Base-by-base conservation (phyloP, 2,113 vertebrate genomes). In the Anas platyrhynchos region DNA sequence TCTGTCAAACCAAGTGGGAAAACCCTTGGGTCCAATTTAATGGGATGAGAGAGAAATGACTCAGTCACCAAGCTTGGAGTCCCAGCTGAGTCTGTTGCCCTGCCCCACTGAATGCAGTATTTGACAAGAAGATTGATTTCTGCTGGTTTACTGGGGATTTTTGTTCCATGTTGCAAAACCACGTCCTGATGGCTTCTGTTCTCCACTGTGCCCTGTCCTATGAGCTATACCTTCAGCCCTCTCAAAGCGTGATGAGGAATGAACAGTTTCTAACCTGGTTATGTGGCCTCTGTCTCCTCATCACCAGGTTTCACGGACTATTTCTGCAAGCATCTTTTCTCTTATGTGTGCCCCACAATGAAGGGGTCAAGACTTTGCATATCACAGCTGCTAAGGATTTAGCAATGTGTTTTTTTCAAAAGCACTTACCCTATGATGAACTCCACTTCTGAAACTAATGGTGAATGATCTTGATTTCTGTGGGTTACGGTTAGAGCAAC, bases 401-500 rank as follows among this genome's bases (percentile, higher is more conserved):
- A 38, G 1, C 15, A 61, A 59, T 8, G 68, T 21, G 38, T 41
- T 88, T 73, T 73, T 95, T 92, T 76, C 71, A 46, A 65, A 52
- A 75, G 54, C 27, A 22, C 11, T 81, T 44, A 8, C 43, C 54
- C 62, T 68, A 2, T 91, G 62, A 36, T 31, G 71, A 90, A 43
- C 48, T 68, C 56, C 21, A 31, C 46, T 85, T 79, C 58, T 61
- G 73, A 88, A 68, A 27, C 68, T 15, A 43, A 11, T 61, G 67
- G 63, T 73, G 59, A 90, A 65, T 7, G 3, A 59, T 61, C 54
- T 38, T 1, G 0, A 12, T 77, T 79, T 92, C 72, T 0, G 0
- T 74, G 55, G 59, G 34, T 62, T 9, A 7, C 1, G 63, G 54
- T 88, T 54, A 96, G 75, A 86, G 50, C 58, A 91, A 23, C 36